Evolutionary conservation across 2,113 vertebrate genomes (phyloP), one percentile per base, ranked within the genome.

Genomic region (Dissostichus mawsoni): DNA sequence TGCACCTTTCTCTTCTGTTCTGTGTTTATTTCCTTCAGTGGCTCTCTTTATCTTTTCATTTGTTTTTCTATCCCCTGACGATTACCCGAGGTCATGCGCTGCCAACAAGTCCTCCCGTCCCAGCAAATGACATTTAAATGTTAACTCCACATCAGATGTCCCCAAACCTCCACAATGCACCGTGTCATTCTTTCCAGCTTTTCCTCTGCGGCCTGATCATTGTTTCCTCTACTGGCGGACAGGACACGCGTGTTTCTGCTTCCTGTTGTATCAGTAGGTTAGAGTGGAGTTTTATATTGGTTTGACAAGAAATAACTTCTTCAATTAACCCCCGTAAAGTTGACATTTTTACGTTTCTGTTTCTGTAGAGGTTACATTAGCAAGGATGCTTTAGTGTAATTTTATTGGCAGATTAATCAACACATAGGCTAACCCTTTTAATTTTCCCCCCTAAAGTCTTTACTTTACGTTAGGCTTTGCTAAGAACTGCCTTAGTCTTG

Each of bases 41-140:
- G 13, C 11, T 62, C 64, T 68, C 61, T 76, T 29, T 79, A 52
- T 82, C 53, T 74, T 57, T 36, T 59, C 61, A 14, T 75, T 41
- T 69, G n/a, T 63, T 47, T 51, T 52, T 67, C 53, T 14, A 45
- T 56, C n/a, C 72, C 69, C 50, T 83, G 71, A 74, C 29, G 20
- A 25, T 75, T 64, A 51, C 74, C 84, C 18, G 18, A 48, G 62
- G 78, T 82, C 83, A 73, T 53, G 52, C 44, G 47, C 79, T 80
- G 58, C 84, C 84, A 87, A 85, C 88, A 89, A 86, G 70, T 91
- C 79, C 88, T 74, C 83, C 78, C 62, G 8, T 87, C 72, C 66
- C 76, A 52, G 77, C 74, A 83, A 85, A 87, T 93, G 87, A 90
- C 93, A 93, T 94, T 94, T 94, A 92, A 92, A 94, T 93, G 91